These are phyloP conservation scores for Helicoverpa armigera DNA, from an alignment of 1,140 invertebrate genomes.

Conservation along the genomic window DNA sequence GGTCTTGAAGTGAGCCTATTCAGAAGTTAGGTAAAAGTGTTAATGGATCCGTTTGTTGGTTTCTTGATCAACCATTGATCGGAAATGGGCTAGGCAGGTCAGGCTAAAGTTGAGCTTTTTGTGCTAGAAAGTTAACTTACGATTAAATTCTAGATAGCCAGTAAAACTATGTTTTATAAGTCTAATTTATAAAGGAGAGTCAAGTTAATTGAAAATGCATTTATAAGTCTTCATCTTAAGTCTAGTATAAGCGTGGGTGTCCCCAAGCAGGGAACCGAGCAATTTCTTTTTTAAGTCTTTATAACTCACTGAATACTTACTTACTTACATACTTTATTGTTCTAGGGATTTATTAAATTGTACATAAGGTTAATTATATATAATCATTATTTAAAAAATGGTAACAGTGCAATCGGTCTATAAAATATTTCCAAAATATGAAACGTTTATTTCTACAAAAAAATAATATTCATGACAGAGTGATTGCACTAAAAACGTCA, in stretches of 20 bases:
- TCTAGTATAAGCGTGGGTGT: conserved; percentile 3
- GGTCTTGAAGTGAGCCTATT: background rate
- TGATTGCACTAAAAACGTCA: background rate
- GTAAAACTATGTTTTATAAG: background rate
- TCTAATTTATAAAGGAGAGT: background rate
- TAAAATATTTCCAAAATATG: too few relatives aligned
- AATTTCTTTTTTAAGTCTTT: background rate
- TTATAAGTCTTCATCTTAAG: background rate
- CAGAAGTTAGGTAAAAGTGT: background rate
- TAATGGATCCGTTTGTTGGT: conserved; percentile 11
- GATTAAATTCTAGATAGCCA: background rate
- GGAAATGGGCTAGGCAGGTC: conserved; percentile 1
- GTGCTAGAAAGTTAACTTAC: background rate
- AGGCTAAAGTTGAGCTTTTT: background rate
- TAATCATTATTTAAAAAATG: too few relatives aligned
- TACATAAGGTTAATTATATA: too few relatives aligned
- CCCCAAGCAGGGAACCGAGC: background rate
- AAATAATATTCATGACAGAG: background rate
- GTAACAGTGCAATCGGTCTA: too few relatives aligned
- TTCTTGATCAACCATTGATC: background rate
- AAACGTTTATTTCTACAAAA: background rate
- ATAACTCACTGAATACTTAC: conserved; percentile 4
- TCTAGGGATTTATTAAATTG: too few relatives aligned
- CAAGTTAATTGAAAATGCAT: conserved; percentile 22
- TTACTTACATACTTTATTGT: background rate